phyloP scores from a whole-genome alignment of 2,113 vertebrate species.

The Herpetotheres cachinnans region DNA sequence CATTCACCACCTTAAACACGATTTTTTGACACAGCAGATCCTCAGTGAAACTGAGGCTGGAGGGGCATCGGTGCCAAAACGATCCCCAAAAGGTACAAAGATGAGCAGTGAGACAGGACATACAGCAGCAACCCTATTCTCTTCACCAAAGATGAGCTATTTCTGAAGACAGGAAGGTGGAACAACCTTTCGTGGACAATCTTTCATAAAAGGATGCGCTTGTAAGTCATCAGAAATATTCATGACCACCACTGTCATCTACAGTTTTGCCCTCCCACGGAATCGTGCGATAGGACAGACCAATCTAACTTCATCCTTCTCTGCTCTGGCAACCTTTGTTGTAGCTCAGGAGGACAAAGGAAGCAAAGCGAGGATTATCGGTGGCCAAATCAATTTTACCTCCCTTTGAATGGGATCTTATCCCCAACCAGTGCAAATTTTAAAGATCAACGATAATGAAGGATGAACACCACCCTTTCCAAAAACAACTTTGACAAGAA shows the following conservation, averaged over 20 bases:
- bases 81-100: not conserved
- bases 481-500: not conserved
- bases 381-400: not conserved
- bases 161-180: not conserved
- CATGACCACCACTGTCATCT: not conserved
- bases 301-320: too few species aligned
- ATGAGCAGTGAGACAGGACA: not conserved
- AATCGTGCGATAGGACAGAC: not conserved
- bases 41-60: not conserved
- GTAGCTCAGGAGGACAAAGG: not conserved
- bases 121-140: not conserved
- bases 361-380: rapidly evolving
- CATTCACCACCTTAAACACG: rapidly evolving
- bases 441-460: not conserved
- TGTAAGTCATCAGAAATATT: not conserved
- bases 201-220: not conserved
- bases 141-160: not conserved
- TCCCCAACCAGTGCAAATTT: not conserved
- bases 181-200: rapidly evolving
- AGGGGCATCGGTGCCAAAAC: not conserved
- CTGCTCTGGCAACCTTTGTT: not conserved
- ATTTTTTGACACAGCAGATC: not conserved
- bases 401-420: not conserved
- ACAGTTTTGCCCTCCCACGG: not conserved
- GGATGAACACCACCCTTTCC: not conserved